Evolutionary conservation across 2,797 vertebrate species (phyloP).

Genomic region (Scomberomorus guttatus): DNA sequence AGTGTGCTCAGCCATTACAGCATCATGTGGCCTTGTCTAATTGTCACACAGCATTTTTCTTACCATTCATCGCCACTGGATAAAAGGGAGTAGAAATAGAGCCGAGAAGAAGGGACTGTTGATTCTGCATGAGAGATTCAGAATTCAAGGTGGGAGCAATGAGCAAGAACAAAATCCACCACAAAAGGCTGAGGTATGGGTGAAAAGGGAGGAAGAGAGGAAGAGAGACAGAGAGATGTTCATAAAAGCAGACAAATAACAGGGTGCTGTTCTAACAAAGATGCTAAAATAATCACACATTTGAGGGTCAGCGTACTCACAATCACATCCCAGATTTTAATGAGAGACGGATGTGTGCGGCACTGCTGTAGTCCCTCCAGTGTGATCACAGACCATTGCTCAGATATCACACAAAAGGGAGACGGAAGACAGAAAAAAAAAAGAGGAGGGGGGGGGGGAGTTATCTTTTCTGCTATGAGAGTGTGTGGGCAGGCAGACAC

Average conservation of each 20-base stretch:
- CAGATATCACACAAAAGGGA: constrained; percentile 41
- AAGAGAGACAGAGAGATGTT: background rate
- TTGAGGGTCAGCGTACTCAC: constrained; percentile 46
- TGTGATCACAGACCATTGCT: constrained; percentile 37
- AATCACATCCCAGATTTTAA: constrained; percentile 39
- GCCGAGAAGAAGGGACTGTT: constrained; percentile 33
- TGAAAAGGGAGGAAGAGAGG: background rate
- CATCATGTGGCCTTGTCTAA: constrained; percentile 67
- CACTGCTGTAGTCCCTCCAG: constrained; percentile 6
- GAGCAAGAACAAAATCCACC: constrained; percentile 40
- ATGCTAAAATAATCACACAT: constrained; percentile 35
- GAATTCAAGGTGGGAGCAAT: constrained; percentile 40
- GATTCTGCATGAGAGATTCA: constrained; percentile 27
- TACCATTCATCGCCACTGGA: constrained; percentile 45
- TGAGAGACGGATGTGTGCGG: constrained; percentile 49
- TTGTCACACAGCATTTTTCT: constrained; percentile 59
- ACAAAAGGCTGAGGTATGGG: constrained; percentile 30
- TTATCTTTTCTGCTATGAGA: constrained; percentile 19
- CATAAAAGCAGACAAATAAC: constrained; percentile 31
- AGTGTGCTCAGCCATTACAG: constrained; percentile 45
- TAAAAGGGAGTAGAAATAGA: constrained; percentile 34
- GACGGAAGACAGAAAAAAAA: background rate
- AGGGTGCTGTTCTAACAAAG: constrained; percentile 32
- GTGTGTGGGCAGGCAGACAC: constrained; percentile 12
- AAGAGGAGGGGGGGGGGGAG: background rate